A percentile compares a stretch with the other conserved stretches of the same genome.
phyloP scores from a whole-genome alignment of 2,113 vertebrate genomes.

The Mastomys natalensis region DNA sequence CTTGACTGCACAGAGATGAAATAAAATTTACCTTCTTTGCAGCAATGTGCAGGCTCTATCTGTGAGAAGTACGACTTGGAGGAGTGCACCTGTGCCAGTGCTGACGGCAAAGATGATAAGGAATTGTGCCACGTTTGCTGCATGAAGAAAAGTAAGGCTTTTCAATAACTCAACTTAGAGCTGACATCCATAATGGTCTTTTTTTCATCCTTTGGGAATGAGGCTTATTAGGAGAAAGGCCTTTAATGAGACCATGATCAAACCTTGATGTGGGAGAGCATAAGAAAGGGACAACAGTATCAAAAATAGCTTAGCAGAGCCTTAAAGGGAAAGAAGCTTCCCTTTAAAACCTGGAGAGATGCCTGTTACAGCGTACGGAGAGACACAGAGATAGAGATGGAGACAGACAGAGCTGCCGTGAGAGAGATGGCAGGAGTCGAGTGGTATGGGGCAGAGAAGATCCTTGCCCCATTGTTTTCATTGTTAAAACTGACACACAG shows the following conservation, averaged over 20 bases:
- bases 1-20: constrained; percentile 62
- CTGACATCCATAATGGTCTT: background rate
- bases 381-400: background rate
- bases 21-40: constrained; percentile 30
- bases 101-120: constrained; percentile 91
- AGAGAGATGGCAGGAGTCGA: no score
- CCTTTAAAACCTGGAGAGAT: background rate
- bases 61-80: constrained; percentile 94
- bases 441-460: background rate
- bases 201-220: background rate
- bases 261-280: background rate
- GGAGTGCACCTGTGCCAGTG: constrained; percentile 93
- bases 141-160: constrained; percentile 94
- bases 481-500: constrained; percentile 9
- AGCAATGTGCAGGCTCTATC: constrained; percentile 98
- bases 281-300: background rate
- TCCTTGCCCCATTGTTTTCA: background rate
- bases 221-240: background rate
- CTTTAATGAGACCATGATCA: background rate
- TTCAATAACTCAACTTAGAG: background rate
- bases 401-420: no score
- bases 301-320: background rate
- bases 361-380: background rate
- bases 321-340: background rate
- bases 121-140: constrained; percentile 98